Conservation (phyloP, 2,888 invertebrate species). For the Mesorhabditis sp. region DNA sequence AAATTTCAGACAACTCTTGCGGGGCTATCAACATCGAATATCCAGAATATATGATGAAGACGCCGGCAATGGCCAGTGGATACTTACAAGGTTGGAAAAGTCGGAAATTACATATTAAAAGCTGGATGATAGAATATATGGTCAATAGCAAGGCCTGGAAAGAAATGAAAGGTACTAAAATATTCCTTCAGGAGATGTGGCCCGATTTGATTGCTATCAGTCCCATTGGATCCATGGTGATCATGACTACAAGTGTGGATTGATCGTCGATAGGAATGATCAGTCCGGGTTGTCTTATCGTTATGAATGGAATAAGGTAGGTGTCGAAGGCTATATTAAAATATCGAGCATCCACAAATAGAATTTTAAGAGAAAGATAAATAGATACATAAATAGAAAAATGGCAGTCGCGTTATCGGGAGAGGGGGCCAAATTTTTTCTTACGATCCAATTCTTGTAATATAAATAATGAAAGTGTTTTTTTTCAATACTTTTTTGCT, state of each 20-base stretch:
- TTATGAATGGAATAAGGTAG: conserved; percentile 54
- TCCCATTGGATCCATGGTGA: conserved; percentile 56
- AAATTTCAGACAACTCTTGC: conserved; percentile 52
- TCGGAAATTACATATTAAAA: not conserved
- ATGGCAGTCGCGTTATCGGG: too few species aligned
- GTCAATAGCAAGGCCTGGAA: not conserved
- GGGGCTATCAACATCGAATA: conserved; percentile 58
- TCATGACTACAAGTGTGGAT: conserved; percentile 53
- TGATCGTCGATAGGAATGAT: conserved; percentile 51
- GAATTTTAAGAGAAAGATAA: not conserved
- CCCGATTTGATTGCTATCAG: conserved; percentile 54
- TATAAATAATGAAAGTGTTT: too few species aligned
- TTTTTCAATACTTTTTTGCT: too few species aligned
- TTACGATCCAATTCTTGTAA: too few species aligned
- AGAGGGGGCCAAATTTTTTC: too few species aligned
- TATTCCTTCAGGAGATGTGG: conserved; percentile 38
- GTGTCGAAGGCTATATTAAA: too few species aligned
- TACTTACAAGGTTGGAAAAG: conserved; percentile 41
- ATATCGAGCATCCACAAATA: not conserved
- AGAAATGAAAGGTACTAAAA: not conserved
- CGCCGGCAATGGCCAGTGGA: conserved; percentile 49
- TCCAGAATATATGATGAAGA: conserved; percentile 56
- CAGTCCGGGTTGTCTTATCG: conserved; percentile 44
- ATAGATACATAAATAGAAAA: not conserved
- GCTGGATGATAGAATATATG: not conserved